Base-by-base conservation (phyloP, 2,113 vertebrate genomes). In the Mesembrinibis cayennensis region DNA sequence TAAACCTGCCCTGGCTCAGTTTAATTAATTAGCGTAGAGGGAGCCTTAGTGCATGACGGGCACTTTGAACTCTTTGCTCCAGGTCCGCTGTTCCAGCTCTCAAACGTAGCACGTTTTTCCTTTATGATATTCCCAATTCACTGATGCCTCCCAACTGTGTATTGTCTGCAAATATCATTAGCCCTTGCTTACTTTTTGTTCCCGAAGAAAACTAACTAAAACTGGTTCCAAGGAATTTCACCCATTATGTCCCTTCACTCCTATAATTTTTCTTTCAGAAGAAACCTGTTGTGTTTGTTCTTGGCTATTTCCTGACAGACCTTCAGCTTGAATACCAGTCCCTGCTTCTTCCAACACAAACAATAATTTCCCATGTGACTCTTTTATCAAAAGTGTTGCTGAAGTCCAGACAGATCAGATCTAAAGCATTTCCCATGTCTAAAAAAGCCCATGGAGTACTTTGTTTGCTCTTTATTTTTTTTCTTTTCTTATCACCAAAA, bases 381-480 rank as follows among this genome's bases (percentile, higher is more conserved):
- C 67, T 95, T 96, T 88, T 95, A 94, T 97, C 95, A 97, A 77
- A 92, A 96, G 71, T 93, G 87, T 73, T 96, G 93, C 92, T 87
- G 84, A 96, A 96, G 96, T 92, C 96, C 96, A 94, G 96, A 97
- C 88, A 95, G 96, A 97, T 97, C 93, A 97, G 94, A 97, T 96
- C 96, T 97, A 96, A 96, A 96, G 82, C 82, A 97, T 96, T 97
- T 97, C 95, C 95, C 72, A 74, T 93, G 92, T 92, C 92, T 93
- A 96, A 95, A 96, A 97, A 96, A 91, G 49, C 45, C 82, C 50
- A 87, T 17, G 23, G 45, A 96, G 25, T 85, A 85, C 45, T 93
- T 92, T 96, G 90, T 93, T 96, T 96, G 73, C 29, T 63, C 16
- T 47, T 36, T 69, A 2, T 29, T 36, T 63, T 55, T 78, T 74